Percentiles rank a stretch among this genome's conserved stretches.
Conservation (phyloP, 2,888 invertebrate genomes). For the Hirtodrosophila histrioides region DNA sequence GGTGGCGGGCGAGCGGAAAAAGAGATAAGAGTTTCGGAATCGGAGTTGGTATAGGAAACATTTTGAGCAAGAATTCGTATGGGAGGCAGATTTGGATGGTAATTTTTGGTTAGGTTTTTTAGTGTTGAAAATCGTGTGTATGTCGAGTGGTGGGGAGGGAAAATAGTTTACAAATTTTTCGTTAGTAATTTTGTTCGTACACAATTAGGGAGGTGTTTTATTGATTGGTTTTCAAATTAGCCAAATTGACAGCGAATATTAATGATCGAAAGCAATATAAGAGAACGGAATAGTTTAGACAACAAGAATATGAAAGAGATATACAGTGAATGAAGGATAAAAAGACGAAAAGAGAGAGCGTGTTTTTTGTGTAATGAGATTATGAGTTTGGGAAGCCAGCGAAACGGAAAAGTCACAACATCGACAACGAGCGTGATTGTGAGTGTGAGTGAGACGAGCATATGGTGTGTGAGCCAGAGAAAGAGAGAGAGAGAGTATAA, state of each 20-base stretch:
- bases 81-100: slow-evolving; percentile 28
- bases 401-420: slow-evolving; percentile 29
- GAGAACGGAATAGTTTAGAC: slow-evolving; percentile 17
- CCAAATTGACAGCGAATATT: slow-evolving; percentile 57
- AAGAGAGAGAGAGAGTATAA: slow-evolving; percentile 15
- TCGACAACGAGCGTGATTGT: slow-evolving; percentile 28
- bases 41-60: slow-evolving; percentile 24
- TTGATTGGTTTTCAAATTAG: slow-evolving; percentile 38
- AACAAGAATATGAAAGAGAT: background rate
- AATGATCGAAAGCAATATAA: slow-evolving; percentile 28
- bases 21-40: slow-evolving; percentile 12
- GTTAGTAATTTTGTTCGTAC: slow-evolving; percentile 65
- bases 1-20: slow-evolving; percentile 20
- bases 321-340: background rate
- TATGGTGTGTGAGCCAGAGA: slow-evolving; percentile 10
- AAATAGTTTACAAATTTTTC: slow-evolving; percentile 66
- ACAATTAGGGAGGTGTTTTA: no score
- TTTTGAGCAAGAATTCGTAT: slow-evolving; percentile 33
- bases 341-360: slow-evolving; percentile 5
- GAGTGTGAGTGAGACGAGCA: slow-evolving; percentile 11
- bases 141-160: slow-evolving; percentile 13
- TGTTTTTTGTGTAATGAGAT: slow-evolving; percentile 3
- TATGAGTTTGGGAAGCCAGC: background rate
- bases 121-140: slow-evolving; percentile 24
- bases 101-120: slow-evolving; percentile 1